Conservation (phyloP, 2,113 vertebrate genomes). For the Pan paniscus region DNA sequence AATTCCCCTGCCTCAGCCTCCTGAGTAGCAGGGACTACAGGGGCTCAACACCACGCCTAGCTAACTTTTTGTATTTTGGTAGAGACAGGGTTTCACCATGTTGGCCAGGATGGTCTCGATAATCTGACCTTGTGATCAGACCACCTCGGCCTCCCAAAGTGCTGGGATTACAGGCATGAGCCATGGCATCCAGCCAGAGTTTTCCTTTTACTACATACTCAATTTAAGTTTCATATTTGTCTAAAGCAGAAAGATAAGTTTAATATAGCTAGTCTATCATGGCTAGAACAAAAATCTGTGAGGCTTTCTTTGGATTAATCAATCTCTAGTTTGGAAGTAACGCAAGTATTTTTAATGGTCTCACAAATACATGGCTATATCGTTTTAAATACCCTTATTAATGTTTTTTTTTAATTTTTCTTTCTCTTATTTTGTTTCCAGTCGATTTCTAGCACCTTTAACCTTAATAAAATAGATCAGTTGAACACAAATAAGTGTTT, state of each 20-base stretch:
- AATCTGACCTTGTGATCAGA: too few species aligned
- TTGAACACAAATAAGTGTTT: not conserved
- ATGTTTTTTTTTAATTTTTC: not conserved
- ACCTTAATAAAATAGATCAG: not conserved
- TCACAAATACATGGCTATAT: not conserved
- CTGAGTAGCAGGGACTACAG: too few species aligned
- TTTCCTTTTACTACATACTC: not conserved
- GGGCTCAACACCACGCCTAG: too few species aligned
- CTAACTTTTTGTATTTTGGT: too few species aligned
- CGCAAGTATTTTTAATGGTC: not conserved
- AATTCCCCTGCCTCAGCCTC: too few species aligned
- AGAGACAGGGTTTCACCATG: too few species aligned
- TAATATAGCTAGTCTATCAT: not conserved
- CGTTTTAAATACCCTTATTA: not conserved
- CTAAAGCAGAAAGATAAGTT: not conserved
- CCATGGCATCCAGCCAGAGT: too few species aligned
- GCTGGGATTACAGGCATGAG: too few species aligned
- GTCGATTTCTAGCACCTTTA: not conserved
- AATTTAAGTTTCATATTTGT: not conserved
- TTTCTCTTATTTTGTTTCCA: not conserved
- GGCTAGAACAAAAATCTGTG: not conserved
- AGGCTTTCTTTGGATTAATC: not conserved
- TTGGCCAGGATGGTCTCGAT: too few species aligned
- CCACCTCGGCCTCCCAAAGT: too few species aligned
- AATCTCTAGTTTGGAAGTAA: not conserved